Evolutionary conservation across 2,888 invertebrate species (phyloP).

Genomic region (Chloroclystis v-ata): DNA sequence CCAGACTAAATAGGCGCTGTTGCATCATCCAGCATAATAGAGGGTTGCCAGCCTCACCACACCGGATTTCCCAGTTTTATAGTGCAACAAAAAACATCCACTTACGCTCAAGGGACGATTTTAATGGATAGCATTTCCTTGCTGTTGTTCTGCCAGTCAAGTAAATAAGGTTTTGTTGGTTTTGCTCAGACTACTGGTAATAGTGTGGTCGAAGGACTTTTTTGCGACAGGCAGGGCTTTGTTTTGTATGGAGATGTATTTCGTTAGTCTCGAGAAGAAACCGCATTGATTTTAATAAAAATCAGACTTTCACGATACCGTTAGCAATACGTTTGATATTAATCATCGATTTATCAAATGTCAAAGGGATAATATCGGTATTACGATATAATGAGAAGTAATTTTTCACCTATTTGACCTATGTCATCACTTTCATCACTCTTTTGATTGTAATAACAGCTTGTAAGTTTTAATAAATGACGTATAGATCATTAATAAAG

Average conservation of each 20-base stretch:
- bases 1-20: constrained; percentile 10
- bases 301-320: not conserved
- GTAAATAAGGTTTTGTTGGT: constrained; percentile 15
- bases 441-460: not conserved
- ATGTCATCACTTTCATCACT: constrained; percentile 4
- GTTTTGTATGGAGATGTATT: constrained; percentile 2
- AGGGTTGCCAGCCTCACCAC: constrained; percentile 21
- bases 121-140: constrained; percentile 25
- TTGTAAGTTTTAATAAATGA: not conserved
- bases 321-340: not conserved
- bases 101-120: constrained; percentile 20
- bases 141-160: constrained; percentile 27
- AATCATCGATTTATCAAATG: not conserved
- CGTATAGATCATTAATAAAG: not conserved
- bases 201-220: constrained; percentile 4
- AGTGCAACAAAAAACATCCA: constrained; percentile 30
- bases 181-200: constrained; percentile 14
- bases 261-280: not conserved
- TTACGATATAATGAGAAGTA: not conserved
- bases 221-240: constrained; percentile 2
- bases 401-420: not conserved
- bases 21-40: constrained; percentile 28
- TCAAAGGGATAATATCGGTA: not conserved
- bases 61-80: constrained; percentile 46
- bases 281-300: not conserved